A percentile compares a stretch with the other conserved stretches of the same genome.
Evolutionary conservation across 64 coral and sea anemone genomes (phyloP).

Genomic region (Stichodactyla mertensii): DNA sequence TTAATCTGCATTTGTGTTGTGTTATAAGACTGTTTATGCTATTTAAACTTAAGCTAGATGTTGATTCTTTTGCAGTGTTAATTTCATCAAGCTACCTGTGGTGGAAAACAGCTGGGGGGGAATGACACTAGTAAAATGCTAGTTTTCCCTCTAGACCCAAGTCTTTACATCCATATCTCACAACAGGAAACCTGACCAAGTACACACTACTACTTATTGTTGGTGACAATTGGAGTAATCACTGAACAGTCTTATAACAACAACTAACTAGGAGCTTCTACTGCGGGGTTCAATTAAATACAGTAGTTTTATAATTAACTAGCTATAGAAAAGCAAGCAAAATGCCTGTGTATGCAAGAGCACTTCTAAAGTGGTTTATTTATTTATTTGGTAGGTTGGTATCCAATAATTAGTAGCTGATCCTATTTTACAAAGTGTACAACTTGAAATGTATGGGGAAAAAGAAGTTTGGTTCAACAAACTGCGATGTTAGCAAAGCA

Average conservation of each 20-base stretch:
- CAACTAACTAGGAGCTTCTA: not conserved
- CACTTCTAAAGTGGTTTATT: not conserved
- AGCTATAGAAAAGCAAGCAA: slow-evolving; percentile 16
- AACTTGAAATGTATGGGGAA: not conserved
- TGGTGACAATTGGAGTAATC: too few relatives aligned
- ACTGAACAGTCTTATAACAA: not conserved
- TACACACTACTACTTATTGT: too few relatives aligned
- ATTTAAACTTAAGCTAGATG: not conserved
- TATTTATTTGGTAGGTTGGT: not conserved
- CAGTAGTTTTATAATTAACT: not conserved
- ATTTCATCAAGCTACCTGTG: not conserved
- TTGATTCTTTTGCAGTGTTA: not conserved
- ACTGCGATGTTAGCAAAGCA: not conserved
- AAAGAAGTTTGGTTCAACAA: not conserved
- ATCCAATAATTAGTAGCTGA: not conserved
- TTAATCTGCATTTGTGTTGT: slow-evolving; percentile 14
- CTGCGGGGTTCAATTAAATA: not conserved
- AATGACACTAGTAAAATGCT: not conserved
- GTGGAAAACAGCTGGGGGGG: not conserved
- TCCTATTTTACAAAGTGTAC: not conserved
- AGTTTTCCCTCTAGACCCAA: not conserved
- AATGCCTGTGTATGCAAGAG: slow-evolving; percentile 19
- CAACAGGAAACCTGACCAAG: not conserved
- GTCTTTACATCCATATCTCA: not conserved
- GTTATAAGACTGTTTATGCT: not conserved